Conservation (phyloP, 2,888 invertebrate genomes). For the Cantharis lateralis region DNA sequence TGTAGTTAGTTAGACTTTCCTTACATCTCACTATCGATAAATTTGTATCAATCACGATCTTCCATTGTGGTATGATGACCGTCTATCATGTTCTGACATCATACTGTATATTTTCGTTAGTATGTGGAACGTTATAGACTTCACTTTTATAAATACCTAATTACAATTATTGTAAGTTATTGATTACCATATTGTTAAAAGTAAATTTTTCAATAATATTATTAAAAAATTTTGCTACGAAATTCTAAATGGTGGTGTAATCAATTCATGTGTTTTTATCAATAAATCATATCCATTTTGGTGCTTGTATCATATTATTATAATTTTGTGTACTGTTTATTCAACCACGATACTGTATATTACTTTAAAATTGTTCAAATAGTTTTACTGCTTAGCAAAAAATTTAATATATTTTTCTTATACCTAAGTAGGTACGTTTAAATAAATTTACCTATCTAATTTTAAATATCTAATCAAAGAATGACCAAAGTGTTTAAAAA, state of each 20-base stretch:
- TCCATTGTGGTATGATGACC: slow-evolving; percentile 35
- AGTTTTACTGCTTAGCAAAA: slow-evolving; percentile 11
- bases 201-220: slow-evolving; percentile 15
- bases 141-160: slow-evolving; percentile 1
- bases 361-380: slow-evolving; percentile 10
- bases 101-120: slow-evolving; percentile 12
- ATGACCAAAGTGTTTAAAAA: slow-evolving; percentile 41
- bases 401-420: slow-evolving; percentile 20
- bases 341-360: slow-evolving; percentile 18
- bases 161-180: slow-evolving; percentile 1
- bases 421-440: slow-evolving; percentile 16
- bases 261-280: slow-evolving; percentile 20
- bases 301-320: slow-evolving; percentile 16
- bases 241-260: slow-evolving; percentile 29
- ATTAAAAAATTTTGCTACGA: slow-evolving; percentile 20
- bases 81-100: slow-evolving; percentile 15
- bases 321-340: slow-evolving; percentile 11
- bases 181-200: slow-evolving; percentile 6
- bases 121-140: not conserved
- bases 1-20: slow-evolving; percentile 20
- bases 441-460: slow-evolving; percentile 10
- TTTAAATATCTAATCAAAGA: slow-evolving; percentile 28
- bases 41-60: slow-evolving; percentile 45
- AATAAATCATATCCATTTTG: slow-evolving; percentile 37
- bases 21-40: slow-evolving; percentile 29